Evolutionary conservation across 2,113 vertebrate species (phyloP).

Genomic region (Nettapus auritus): DNA sequence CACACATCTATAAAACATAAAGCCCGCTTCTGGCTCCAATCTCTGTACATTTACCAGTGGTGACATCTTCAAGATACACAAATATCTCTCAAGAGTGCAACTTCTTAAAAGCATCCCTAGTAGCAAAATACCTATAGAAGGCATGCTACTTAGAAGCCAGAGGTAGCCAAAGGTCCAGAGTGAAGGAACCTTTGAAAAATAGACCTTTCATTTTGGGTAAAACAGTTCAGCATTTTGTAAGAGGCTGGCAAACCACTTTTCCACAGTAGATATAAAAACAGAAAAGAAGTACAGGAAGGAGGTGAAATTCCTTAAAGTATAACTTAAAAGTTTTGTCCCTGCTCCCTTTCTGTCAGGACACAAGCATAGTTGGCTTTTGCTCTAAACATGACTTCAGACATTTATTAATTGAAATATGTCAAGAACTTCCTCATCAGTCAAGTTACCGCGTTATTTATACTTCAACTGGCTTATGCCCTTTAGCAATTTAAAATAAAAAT

Average conservation of each 20-base stretch:
- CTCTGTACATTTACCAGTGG: not conserved
- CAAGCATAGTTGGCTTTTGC: not conserved
- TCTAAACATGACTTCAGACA: not conserved
- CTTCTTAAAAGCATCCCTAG: not conserved
- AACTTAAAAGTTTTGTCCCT: not conserved
- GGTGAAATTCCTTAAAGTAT: not conserved
- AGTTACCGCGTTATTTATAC: conserved; percentile 43
- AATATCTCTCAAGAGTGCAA: not conserved
- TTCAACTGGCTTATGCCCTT: not conserved
- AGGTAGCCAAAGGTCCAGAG: not conserved
- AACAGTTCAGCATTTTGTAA: not conserved
- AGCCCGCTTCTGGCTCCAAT: not conserved
- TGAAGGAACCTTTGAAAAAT: not conserved
- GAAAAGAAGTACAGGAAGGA: not conserved
- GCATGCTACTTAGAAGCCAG: not conserved
- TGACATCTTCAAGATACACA: not conserved
- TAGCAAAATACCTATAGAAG: not conserved
- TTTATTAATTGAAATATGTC: not conserved
- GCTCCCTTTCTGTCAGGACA: not conserved
- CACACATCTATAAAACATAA: not conserved
- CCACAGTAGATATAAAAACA: not conserved
- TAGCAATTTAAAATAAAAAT: conserved; percentile 56
- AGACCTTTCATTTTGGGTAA: not conserved
- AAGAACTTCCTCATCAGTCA: conserved; percentile 29
- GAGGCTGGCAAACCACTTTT: rapidly evolving